A percentile compares a stretch with the other conserved stretches of the same genome.
phyloP scores from a whole-genome alignment of 2,888 invertebrate species.

The Zele albiditarsus region DNA sequence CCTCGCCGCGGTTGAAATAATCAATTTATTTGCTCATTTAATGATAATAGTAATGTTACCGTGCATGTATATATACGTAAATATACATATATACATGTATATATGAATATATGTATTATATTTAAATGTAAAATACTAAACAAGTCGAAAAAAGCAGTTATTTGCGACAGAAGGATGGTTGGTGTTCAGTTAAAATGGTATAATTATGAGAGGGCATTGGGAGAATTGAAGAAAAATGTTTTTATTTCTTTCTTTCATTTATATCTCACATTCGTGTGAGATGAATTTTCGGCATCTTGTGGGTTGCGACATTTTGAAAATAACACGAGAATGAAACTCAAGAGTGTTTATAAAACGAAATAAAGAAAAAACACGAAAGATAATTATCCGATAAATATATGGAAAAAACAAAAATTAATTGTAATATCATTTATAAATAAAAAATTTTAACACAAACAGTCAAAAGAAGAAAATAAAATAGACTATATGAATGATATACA shows the following conservation, averaged over 20 bases:
- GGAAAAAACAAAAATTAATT: background rate
- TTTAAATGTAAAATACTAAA: constrained; percentile 19
- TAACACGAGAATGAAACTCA: background rate
- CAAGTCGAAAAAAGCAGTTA: constrained; percentile 32
- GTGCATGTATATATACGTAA: constrained; percentile 63
- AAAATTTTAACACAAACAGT: too few species aligned
- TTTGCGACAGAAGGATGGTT: background rate
- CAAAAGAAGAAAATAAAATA: too few species aligned
- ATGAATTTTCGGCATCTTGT: background rate
- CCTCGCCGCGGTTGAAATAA: constrained; percentile 62
- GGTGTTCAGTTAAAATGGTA: background rate
- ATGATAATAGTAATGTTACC: constrained; percentile 66
- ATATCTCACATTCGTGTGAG: background rate
- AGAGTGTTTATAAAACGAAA: background rate
- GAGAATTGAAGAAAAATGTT: background rate
- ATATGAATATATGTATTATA: constrained; percentile 12
- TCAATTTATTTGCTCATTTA: constrained; percentile 71
- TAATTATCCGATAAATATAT: background rate
- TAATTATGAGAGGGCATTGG: constrained; percentile 34
- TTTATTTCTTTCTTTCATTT: background rate
- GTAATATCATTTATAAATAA: background rate
- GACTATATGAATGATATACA: too few species aligned
- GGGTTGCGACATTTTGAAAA: constrained; percentile 16
- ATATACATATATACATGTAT: constrained; percentile 47
- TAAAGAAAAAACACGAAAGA: background rate